These are phyloP conservation scores for Glaucidium brasilianum DNA, from an alignment of 2,113 vertebrate species.

Conservation along the genomic window DNA sequence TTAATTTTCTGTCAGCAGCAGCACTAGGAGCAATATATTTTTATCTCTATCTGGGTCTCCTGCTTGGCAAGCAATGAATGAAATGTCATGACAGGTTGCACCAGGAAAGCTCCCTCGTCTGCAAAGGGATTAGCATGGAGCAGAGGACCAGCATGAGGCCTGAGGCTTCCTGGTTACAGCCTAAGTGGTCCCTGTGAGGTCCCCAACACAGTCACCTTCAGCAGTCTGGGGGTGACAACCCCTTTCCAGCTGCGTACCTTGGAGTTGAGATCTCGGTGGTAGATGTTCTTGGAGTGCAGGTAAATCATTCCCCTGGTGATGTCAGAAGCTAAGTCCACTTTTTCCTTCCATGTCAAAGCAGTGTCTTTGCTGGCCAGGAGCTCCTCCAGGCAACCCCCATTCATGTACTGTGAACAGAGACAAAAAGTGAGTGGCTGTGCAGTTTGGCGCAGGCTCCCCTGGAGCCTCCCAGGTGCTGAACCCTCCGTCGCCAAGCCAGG, in stretches of 20 bases:
- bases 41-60: neutral
- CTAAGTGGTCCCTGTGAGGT: neutral
- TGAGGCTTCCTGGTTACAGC: neutral
- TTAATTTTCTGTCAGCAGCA: neutral
- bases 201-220: neutral
- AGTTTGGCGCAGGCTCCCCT: neutral
- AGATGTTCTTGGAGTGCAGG: constrained; percentile 89
- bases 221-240: neutral
- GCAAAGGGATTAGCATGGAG: neutral
- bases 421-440: neutral
- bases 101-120: neutral
- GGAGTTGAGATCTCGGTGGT: constrained; percentile 89
- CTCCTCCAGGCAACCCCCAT: constrained; percentile 86
- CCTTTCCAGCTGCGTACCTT: constrained; percentile 69
- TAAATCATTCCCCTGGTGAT: constrained; percentile 89
- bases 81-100: neutral
- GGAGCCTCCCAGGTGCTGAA: neutral
- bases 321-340: constrained; percentile 84
- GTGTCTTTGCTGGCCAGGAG: constrained; percentile 81
- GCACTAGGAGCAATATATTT: neutral
- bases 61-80: neutral
- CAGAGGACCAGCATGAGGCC: neutral
- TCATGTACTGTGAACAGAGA: constrained; percentile 76
- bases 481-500: neutral
- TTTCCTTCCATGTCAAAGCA: constrained; percentile 82